These are phyloP conservation scores for Tyria jacobaeae DNA, from an alignment of 2,888 invertebrate genomes.

Conservation along the genomic window DNA sequence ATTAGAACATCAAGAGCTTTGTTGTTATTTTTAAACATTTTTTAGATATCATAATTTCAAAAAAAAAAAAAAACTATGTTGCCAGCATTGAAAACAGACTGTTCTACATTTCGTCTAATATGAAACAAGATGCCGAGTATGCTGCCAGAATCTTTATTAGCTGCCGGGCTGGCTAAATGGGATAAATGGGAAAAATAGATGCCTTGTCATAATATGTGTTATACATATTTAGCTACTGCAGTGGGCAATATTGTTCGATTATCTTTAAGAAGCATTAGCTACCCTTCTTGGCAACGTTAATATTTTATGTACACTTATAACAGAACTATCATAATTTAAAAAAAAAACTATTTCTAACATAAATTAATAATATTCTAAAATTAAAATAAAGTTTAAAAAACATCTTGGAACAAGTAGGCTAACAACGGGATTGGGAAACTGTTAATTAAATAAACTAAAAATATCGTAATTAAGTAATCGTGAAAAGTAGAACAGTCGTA, in stretches of 20 bases:
- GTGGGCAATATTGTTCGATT: conserved; percentile 46
- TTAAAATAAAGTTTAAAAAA: conserved; percentile 23
- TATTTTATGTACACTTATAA: conserved; percentile 33
- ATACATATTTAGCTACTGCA: conserved; percentile 51
- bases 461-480: conserved; percentile 12
- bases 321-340: conserved; percentile 16
- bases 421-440: conserved; percentile 33
- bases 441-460: neutral
- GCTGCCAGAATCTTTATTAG: neutral
- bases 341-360: conserved; percentile 30
- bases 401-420: conserved; percentile 30
- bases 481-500: conserved; percentile 20
- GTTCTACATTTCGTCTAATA: neutral
- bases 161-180: neutral
- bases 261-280: conserved; percentile 35
- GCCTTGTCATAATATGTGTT: conserved; percentile 11
- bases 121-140: conserved; percentile 5
- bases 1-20: neutral
- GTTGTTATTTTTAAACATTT: neutral
- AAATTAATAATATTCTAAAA: conserved; percentile 39
- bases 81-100: conserved; percentile 10
- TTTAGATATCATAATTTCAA: neutral
- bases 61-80: neutral
- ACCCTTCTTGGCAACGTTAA: conserved; percentile 41
- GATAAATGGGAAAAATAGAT: conserved; percentile 2